phyloP scores from a whole-genome alignment of 2,888 invertebrate genomes.

The Parnassius glacialis region DNA sequence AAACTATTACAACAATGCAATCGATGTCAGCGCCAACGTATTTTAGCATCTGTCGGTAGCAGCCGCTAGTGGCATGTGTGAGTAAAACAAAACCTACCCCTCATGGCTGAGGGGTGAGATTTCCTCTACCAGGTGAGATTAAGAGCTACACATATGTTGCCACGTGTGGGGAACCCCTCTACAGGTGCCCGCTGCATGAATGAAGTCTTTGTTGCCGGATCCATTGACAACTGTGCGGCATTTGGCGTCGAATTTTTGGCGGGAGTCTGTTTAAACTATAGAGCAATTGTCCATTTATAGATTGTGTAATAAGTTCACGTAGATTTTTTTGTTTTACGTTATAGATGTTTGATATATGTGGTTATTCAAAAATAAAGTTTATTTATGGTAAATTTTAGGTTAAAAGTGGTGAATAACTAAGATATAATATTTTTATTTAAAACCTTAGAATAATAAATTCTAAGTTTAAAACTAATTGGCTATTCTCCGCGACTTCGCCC shows the following conservation, averaged over 20 bases:
- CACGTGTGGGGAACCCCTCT: slow-evolving; percentile 74
- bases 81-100: slow-evolving; percentile 63
- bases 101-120: slow-evolving; percentile 66
- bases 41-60: slow-evolving; percentile 79
- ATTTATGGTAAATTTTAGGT: no score
- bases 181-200: slow-evolving; percentile 70
- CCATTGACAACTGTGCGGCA: slow-evolving; percentile 69
- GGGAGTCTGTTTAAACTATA: slow-evolving; percentile 40
- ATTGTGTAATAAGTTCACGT: background rate
- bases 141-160: slow-evolving; percentile 59
- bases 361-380: no score
- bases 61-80: slow-evolving; percentile 74
- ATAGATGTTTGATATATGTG: no score
- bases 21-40: slow-evolving; percentile 71
- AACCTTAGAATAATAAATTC: no score
- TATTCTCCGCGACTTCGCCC: no score
- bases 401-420: no score
- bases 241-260: slow-evolving; percentile 70
- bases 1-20: slow-evolving; percentile 55
- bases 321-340: no score
- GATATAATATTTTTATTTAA: no score
- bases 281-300: background rate
- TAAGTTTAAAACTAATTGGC: no score
- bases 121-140: slow-evolving; percentile 71
- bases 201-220: slow-evolving; percentile 62